Conservation (phyloP, 2,113 vertebrate species). For the Saguinus imperator region DNA sequence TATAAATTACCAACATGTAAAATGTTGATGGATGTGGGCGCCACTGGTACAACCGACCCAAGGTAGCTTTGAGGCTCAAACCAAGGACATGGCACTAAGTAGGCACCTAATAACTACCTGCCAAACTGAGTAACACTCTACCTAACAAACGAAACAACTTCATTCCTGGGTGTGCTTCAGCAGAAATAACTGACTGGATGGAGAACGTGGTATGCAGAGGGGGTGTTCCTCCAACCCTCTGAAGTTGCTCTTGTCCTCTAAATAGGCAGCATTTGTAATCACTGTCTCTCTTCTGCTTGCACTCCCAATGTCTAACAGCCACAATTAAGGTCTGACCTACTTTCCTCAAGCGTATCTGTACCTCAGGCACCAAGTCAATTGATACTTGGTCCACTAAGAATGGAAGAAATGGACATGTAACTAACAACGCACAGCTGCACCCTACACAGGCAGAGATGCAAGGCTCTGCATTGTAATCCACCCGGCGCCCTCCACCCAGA, state of each 20-base stretch:
- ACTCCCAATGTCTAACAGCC: neutral
- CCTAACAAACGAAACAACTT: neutral
- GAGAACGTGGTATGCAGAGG: accelerated
- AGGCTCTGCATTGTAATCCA: neutral
- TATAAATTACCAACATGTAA: neutral
- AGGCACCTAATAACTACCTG: neutral
- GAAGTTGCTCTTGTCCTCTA: conserved; percentile 12
- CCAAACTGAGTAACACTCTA: neutral
- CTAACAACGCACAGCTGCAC: neutral
- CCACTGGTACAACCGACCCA: neutral
- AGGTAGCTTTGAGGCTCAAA: neutral
- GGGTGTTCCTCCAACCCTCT: neutral
- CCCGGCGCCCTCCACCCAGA: accelerated
- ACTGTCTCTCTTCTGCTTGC: neutral
- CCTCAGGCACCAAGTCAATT: neutral
- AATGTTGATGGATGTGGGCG: neutral
- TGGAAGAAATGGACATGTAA: neutral
- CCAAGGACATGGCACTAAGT: neutral
- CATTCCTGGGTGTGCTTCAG: neutral
- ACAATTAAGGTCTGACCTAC: conserved; percentile 23
- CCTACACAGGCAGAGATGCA: neutral
- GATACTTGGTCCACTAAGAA: neutral
- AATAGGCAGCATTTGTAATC: neutral
- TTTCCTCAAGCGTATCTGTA: neutral
- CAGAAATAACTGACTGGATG: neutral